A percentile compares a stretch with the other conserved stretches of the same genome.
These are phyloP conservation scores for Volucella inflata DNA, from an alignment of 2,888 invertebrate genomes.

Conservation along the genomic window DNA sequence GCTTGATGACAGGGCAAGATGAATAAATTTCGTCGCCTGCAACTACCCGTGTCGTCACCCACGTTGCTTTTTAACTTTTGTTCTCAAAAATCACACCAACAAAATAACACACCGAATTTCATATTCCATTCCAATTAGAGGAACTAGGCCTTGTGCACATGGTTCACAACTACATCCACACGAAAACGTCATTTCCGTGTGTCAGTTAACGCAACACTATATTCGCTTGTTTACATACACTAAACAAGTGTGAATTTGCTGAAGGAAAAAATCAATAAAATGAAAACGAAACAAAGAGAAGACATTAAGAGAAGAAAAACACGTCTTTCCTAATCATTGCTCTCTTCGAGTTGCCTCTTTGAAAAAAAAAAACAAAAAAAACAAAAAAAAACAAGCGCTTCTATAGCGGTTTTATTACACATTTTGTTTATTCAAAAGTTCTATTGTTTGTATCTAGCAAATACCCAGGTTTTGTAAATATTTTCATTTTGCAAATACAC, in stretches of 20 bases:
- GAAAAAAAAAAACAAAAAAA: too few relatives aligned
- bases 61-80: not conserved
- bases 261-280: slow-evolving; percentile 52
- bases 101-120: not conserved
- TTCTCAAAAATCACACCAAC: not conserved
- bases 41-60: slow-evolving; percentile 7
- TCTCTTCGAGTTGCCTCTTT: slow-evolving; percentile 8
- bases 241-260: not conserved
- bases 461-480: slow-evolving; percentile 40
- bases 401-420: not conserved
- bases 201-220: slow-evolving; percentile 14
- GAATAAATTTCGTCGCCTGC: slow-evolving; percentile 47
- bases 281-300: slow-evolving; percentile 63
- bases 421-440: slow-evolving; percentile 61
- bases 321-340: not conserved
- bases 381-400: too few relatives aligned
- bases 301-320: not conserved
- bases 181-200: not conserved
- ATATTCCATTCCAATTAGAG: slow-evolving; percentile 16
- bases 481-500: slow-evolving; percentile 49
- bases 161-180: slow-evolving; percentile 27
- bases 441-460: slow-evolving; percentile 53
- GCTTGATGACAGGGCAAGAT: slow-evolving; percentile 48
- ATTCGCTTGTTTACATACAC: not conserved
- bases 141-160: slow-evolving; percentile 54